These are phyloP conservation scores for Callionymus lyra DNA, from an alignment of 2,113 vertebrate genomes.

Conservation along the genomic window DNA sequence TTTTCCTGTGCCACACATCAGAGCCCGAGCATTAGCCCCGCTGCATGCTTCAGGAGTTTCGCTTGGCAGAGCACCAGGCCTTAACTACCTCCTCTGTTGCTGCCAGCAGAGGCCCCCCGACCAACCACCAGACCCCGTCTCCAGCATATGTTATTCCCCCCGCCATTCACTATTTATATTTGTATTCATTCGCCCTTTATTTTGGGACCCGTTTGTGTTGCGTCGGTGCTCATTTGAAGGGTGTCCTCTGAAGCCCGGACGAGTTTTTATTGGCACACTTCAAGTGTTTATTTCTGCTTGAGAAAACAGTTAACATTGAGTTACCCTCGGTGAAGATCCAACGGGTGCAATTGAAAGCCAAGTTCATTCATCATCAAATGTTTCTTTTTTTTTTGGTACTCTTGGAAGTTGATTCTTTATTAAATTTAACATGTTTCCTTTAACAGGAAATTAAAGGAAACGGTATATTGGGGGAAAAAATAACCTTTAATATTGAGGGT, in stretches of 20 bases:
- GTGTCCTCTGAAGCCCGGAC: constrained; percentile 27
- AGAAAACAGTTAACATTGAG: too few relatives aligned
- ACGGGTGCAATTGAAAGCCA: too few relatives aligned
- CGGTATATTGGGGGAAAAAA: too few relatives aligned
- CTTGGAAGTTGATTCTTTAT: too few relatives aligned
- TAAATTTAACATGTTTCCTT: too few relatives aligned
- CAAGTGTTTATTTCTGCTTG: too few relatives aligned
- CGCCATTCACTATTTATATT: constrained; percentile 45
- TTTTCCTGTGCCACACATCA: constrained; percentile 66
- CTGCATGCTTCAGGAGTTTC: constrained; percentile 69
- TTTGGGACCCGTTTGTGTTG: constrained; percentile 36
- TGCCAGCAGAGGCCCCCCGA: constrained; percentile 35
- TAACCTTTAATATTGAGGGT: too few relatives aligned
- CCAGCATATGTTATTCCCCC: constrained; percentile 19
- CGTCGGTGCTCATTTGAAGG: constrained; percentile 43
- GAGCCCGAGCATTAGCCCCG: constrained; percentile 65
- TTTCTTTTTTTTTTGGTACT: too few relatives aligned
- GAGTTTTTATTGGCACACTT: constrained; percentile 38
- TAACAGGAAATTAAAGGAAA: too few relatives aligned
- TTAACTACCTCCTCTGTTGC: constrained; percentile 57
- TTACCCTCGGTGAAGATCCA: too few relatives aligned
- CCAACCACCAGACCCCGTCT: constrained; percentile 41
- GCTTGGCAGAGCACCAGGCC: constrained; percentile 66
- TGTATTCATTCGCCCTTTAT: constrained; percentile 55
- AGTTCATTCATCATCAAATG: too few relatives aligned